phyloP scores from a whole-genome alignment of 2,113 vertebrate genomes.

The Pituophis catenifer region DNA sequence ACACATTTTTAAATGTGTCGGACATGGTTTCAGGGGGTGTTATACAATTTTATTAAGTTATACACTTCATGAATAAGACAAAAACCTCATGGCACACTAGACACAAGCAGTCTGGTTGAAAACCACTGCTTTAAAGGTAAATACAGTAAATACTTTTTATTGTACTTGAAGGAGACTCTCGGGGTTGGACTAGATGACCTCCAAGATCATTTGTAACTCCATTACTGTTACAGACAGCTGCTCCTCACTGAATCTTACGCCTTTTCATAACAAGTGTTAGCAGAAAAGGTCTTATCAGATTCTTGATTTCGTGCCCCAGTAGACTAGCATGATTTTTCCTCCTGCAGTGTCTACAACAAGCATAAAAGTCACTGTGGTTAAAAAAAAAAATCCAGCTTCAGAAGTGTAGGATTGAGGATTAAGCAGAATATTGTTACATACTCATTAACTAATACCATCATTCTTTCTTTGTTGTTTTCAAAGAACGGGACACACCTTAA shows the following conservation, averaged over 20 bases:
- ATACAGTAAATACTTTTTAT: constrained; percentile 22
- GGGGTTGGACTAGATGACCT: too few relatives aligned
- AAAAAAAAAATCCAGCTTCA: background rate
- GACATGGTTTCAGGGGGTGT: background rate
- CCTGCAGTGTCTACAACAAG: background rate
- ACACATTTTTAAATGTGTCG: background rate
- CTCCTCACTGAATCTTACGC: background rate
- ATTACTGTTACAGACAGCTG: background rate
- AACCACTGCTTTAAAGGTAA: background rate
- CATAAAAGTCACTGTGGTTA: background rate
- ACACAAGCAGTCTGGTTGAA: background rate
- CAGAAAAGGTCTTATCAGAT: background rate
- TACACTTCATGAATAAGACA: background rate
- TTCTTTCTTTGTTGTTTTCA: background rate
- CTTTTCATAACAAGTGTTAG: background rate
- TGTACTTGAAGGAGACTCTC: background rate
- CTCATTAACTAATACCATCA: background rate
- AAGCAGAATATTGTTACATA: background rate
- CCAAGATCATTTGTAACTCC: too few relatives aligned
- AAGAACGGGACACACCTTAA: background rate
- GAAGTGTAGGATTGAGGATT: background rate
- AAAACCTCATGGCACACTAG: background rate
- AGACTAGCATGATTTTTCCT: background rate
- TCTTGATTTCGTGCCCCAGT: background rate
- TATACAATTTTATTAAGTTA: background rate